Evolutionary conservation across 2,888 invertebrate genomes (phyloP), one percentile per base, ranked within the genome.

Genomic region (Quadroppia sp.): DNA sequence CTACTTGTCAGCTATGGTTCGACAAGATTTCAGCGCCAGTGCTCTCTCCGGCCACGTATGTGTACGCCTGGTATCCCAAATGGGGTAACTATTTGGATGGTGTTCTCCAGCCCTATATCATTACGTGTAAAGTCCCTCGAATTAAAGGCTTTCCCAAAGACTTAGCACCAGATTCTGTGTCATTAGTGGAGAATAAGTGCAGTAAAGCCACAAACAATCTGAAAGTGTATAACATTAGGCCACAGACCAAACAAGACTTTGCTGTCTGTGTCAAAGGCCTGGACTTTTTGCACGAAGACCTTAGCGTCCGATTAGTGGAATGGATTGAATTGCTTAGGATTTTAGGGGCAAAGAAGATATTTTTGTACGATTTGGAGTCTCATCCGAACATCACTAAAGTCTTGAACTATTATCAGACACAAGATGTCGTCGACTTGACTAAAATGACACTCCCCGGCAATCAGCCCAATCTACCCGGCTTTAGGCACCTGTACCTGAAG

Each of bases 81-180:
- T 94, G 94, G 94, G 94, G 94, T 75, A 94, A 94, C 83, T 92
- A 92, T 84, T 90, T 91, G 81, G 91, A 93, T 82, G 90, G 90
- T 72, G 90, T 93, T 77, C 91, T 92, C 82, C 94, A 94, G 83
- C 94, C 94, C 0, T 94, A 92, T 82, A 85, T 94, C 78, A 88
- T 92, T 77, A 92, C 93, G 25, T 94, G 94, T 83, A 90, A 91
- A 81, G 87, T 94, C 79, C 94, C 94, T 0, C 71, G 50, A 42
- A 76, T 76, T 28, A 74, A 74, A 61, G 75, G 76, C 42, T 71
- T 73, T n/a, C 70, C 75, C n/a, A 75, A 77, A 50, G 61, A 69
- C 36, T 17, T 72, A 53, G 75, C 78, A 40, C 78, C 79, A 11
- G 77, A 90, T 25, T 90, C 92, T 6, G 90, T 94, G 25, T 92